Evolutionary conservation across 2,888 invertebrate species (phyloP).

Genomic region (Encarsia formosa): DNA sequence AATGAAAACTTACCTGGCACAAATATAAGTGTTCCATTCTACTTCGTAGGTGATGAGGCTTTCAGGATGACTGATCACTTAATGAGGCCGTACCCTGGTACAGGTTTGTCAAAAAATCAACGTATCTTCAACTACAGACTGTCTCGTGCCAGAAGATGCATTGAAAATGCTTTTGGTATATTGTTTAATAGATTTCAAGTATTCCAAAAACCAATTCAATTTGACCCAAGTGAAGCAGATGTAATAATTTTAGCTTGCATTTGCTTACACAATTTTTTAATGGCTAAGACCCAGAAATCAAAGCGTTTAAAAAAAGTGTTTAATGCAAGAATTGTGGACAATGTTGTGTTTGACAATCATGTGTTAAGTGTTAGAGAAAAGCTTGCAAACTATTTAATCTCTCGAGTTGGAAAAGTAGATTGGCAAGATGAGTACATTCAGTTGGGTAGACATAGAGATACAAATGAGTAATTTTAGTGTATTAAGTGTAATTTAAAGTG

Average conservation of each 20-base stretch:
- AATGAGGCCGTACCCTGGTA: conserved; percentile 9
- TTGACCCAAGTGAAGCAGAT: conserved; percentile 11
- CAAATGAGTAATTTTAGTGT: too few species aligned
- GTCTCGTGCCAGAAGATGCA: too few species aligned
- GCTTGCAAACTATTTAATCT: neutral
- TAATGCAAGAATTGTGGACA: neutral
- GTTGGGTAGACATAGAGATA: neutral
- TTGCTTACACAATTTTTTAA: conserved; percentile 20
- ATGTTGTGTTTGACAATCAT: neutral
- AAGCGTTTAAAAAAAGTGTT: neutral
- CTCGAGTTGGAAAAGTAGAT: neutral
- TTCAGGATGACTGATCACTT: conserved; percentile 12
- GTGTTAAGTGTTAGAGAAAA: neutral
- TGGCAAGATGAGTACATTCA: neutral
- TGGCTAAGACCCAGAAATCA: neutral
- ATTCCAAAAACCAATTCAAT: conserved; percentile 14
- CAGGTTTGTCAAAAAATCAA: neutral
- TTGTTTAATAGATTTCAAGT: conserved; percentile 13
- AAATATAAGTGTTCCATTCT: conserved; percentile 7
- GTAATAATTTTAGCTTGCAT: conserved; percentile 10
- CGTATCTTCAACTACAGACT: neutral
- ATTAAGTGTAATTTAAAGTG: too few species aligned
- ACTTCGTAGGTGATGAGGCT: conserved; percentile 17
- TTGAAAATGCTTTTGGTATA: too few species aligned
- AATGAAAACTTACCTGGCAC: conserved; percentile 18